These are phyloP conservation scores for Chrysomallon squamiferum DNA, from an alignment of 1,140 invertebrate genomes.

Conservation along the genomic window DNA sequence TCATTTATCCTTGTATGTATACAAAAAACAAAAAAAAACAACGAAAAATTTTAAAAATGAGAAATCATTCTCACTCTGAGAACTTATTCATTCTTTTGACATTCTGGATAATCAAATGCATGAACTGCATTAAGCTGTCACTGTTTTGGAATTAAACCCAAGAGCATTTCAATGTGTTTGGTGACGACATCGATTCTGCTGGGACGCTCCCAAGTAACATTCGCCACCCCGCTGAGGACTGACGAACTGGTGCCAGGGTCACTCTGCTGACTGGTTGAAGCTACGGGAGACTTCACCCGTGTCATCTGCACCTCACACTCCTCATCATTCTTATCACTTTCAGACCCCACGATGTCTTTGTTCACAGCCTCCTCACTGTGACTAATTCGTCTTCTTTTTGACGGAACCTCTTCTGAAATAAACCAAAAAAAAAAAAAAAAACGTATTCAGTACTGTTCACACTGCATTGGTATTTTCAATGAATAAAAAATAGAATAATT, in stretches of 20 bases:
- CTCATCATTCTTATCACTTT: conserved; percentile 12
- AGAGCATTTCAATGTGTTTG: conserved; percentile 48
- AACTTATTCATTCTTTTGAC: no score
- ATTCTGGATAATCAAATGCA: no score
- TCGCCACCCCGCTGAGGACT: conserved; percentile 4
- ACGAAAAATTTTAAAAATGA: no score
- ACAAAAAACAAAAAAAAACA: no score
- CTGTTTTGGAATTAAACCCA: conserved; percentile 38
- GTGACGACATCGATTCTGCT: conserved; percentile 44
- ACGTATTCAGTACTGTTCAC: conserved; percentile 3
- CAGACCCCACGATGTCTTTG: neutral
- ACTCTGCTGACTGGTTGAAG: neutral
- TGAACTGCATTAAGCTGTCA: no score
- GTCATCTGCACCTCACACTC: conserved; percentile 3
- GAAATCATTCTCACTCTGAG: no score
- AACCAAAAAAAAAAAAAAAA: neutral
- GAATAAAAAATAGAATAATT: neutral
- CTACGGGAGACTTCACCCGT: neutral
- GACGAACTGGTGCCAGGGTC: neutral
- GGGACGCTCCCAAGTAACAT: conserved; percentile 30
- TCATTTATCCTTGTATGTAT: no score
- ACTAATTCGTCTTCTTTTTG: conserved; percentile 40
- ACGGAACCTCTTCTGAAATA: conserved; percentile 36
- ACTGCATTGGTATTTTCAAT: conserved; percentile 1
- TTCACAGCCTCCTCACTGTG: conserved; percentile 3